Percentiles rank a stretch among this genome's conserved stretches.
Evolutionary conservation across 2,113 vertebrate genomes (phyloP).

Genomic region (Eonycteris spelaea): DNA sequence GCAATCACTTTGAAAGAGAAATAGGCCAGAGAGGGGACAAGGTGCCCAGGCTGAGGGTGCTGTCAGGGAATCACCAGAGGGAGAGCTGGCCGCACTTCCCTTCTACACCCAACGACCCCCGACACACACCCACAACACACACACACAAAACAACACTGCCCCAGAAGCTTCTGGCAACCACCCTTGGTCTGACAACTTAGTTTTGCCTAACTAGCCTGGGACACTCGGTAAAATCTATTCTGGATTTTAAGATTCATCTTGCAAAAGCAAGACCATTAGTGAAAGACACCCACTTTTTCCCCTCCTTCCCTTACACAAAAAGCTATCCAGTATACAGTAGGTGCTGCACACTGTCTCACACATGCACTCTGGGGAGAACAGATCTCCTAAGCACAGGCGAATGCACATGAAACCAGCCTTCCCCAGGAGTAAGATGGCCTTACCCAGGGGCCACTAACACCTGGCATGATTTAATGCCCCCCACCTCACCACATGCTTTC

Average conservation of each 20-base stretch:
- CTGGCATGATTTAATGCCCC: fast-evolving
- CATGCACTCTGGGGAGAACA: neutral
- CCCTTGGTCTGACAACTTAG: neutral
- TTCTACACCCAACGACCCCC: no score
- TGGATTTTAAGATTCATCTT: neutral
- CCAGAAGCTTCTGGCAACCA: neutral
- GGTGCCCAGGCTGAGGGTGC: neutral
- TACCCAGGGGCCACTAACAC: neutral
- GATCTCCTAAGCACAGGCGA: neutral
- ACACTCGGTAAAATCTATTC: no score
- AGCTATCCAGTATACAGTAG: fast-evolving
- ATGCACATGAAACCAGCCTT: neutral
- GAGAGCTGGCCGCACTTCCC: neutral
- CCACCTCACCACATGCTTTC: neutral
- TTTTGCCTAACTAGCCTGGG: neutral
- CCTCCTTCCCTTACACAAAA: neutral
- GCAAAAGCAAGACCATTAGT: fast-evolving
- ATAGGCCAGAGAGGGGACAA: neutral
- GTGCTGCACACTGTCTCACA: neutral
- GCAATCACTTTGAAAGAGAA: neutral
- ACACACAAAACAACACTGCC: neutral
- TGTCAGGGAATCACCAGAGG: neutral
- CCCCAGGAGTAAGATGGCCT: neutral
- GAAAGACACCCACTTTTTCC: no score
- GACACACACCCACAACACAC: neutral